Evolutionary conservation across 2,113 vertebrate species (phyloP).

Genomic region (Bostrychus sinensis): DNA sequence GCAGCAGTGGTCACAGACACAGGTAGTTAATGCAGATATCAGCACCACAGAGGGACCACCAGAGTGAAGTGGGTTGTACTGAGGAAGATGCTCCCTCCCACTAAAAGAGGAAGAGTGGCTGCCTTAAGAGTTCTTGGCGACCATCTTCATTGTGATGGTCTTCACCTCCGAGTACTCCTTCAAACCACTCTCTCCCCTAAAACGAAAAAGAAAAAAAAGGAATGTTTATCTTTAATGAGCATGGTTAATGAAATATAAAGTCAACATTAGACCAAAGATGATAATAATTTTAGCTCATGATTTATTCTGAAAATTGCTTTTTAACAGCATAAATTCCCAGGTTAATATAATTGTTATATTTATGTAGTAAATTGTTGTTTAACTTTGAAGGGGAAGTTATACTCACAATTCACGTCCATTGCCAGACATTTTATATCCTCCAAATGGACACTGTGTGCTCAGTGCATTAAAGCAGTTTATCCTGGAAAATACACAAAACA

Average conservation of each 20-base stretch:
- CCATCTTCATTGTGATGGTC: constrained; percentile 96
- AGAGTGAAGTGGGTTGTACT: constrained; percentile 40
- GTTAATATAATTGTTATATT: too few relatives aligned
- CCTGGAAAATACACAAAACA: constrained; percentile 82
- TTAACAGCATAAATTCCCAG: too few relatives aligned
- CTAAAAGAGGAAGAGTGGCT: constrained; percentile 36
- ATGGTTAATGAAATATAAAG: constrained; percentile 9
- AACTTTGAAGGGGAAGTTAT: constrained; percentile 46
- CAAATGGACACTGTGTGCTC: constrained; percentile 98
- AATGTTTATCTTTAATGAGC: too few relatives aligned
- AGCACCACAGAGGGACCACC: constrained; percentile 35
- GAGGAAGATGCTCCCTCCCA: constrained; percentile 58
- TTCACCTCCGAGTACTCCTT: constrained; percentile 97
- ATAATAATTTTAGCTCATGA: too few relatives aligned
- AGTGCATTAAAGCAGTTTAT: constrained; percentile 99
- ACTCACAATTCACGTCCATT: constrained; percentile 99
- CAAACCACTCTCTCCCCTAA: constrained; percentile 92
- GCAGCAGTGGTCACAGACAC: constrained; percentile 61
- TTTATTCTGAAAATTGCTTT: too few relatives aligned
- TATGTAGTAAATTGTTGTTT: constrained; percentile 30
- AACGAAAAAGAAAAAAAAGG: constrained; percentile 34
- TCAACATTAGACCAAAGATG: constrained; percentile 21
- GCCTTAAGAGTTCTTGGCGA: constrained; percentile 92
- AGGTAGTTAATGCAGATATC: constrained; percentile 57
- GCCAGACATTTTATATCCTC: constrained; percentile 99